Percentiles rank a stretch among this genome's conserved stretches.
Evolutionary conservation across 2,797 vertebrate species (phyloP).

Genomic region (Ataeniobius toweri): DNA sequence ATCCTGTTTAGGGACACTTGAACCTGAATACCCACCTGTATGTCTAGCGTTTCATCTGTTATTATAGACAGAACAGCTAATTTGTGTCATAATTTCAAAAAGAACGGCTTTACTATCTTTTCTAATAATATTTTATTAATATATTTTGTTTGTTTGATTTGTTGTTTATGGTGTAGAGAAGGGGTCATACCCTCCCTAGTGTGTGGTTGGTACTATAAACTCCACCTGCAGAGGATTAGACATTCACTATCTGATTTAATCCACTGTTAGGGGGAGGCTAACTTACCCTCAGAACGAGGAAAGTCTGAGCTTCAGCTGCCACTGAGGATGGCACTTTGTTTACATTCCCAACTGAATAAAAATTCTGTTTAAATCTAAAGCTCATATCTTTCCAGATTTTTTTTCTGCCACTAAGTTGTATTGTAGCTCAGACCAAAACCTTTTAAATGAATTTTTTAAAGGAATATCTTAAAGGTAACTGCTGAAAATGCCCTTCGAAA

Average conservation of each 20-base stretch:
- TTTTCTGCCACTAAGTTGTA: too few relatives aligned
- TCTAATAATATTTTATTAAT: conserved; percentile 3
- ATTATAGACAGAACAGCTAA: not conserved
- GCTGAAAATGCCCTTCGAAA: too few relatives aligned
- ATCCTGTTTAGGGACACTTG: not conserved
- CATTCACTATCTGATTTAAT: conserved; percentile 76
- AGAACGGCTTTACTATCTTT: not conserved
- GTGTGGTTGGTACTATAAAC: conserved; percentile 69
- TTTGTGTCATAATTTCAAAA: not conserved
- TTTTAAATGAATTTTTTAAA: too few relatives aligned
- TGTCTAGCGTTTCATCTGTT: not conserved
- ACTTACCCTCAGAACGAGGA: conserved; percentile 48
- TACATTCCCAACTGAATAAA: conserved; percentile 1
- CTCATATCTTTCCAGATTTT: too few relatives aligned
- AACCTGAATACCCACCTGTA: not conserved
- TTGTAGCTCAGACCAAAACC: too few relatives aligned
- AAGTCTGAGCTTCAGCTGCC: conserved; percentile 44
- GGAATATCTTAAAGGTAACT: too few relatives aligned
- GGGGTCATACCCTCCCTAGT: conserved; percentile 67
- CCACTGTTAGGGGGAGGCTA: conserved; percentile 51
- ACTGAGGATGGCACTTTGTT: conserved; percentile 30
- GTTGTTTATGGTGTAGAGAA: conserved; percentile 21
- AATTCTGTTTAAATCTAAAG: not conserved
- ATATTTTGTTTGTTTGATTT: not conserved
- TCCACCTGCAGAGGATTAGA: conserved; percentile 73